A percentile compares a stretch with the other conserved stretches of the same genome.
Evolutionary conservation across 2,888 invertebrate genomes (phyloP).

Genomic region (Elegia similella): DNA sequence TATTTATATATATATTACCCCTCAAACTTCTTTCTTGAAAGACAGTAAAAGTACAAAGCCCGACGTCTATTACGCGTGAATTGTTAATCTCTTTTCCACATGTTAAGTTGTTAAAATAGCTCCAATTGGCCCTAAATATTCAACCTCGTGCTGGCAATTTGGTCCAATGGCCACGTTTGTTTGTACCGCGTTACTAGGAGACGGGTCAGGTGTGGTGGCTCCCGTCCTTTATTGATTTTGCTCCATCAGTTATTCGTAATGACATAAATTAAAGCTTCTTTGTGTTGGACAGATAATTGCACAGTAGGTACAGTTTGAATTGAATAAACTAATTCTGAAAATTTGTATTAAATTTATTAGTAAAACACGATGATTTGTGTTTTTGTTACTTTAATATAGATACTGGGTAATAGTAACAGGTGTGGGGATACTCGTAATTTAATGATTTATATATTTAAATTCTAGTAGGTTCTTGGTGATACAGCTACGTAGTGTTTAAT

Average conservation of each 20-base stretch:
- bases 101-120: constrained; percentile 4
- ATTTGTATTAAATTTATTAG: no score
- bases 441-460: no score
- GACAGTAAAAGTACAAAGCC: no score
- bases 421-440: no score
- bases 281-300: background rate
- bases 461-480: no score
- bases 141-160: background rate
- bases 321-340: background rate
- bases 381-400: no score
- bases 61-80: background rate
- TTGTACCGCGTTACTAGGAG: constrained; percentile 62
- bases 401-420: no score
- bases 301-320: background rate
- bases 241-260: constrained; percentile 27
- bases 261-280: constrained; percentile 17
- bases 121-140: constrained; percentile 16
- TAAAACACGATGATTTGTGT: no score
- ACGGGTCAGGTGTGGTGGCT: constrained; percentile 53
- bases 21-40: no score
- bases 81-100: background rate
- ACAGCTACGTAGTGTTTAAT: no score
- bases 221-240: constrained; percentile 59
- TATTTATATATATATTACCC: no score
- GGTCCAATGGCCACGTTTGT: constrained; percentile 33